Base-by-base conservation (phyloP, 2,888 invertebrate species). In the Autographa gamma region DNA sequence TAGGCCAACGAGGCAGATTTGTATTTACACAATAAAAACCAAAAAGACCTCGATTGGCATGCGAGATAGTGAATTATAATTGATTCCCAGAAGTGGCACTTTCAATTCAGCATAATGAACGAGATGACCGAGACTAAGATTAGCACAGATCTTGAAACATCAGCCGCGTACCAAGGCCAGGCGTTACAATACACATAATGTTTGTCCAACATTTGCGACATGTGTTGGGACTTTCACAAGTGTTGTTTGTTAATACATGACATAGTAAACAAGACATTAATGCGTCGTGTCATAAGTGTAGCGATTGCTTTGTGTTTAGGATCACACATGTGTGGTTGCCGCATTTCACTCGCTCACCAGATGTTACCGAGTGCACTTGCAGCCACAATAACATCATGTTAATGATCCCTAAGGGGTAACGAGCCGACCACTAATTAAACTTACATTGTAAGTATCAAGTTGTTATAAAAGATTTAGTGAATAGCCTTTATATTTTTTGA, bases 181-280 rank as follows among this genome's bases (percentile, higher is more conserved):
- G 9, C 52, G 73, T 63, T 13, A 65, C 43, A 61, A 56, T 61
- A 6, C 38, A 54, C 14, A 38, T 41, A 62, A 64, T 16, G 19
- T 59, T 62, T 63, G 56, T 48, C 58, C 43, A 62, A 16, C 11
- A 48, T 56, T 71, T 70, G 74, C 68, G 56, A n/a, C 62, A 70
- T 41, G 54, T 59, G 38, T 65, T 81, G 67, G 60, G 66, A 66
- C 41, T 74, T 82, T 72, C 77, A 79, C 71, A 79, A 76, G 67
- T 69, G 19, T 16, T 66, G 63, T 71, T 70, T 66, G 31, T 71
- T 11, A 34, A 5, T 34, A 34, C 2, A 38, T 38, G 25, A 38
- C 38, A 79, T 71, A 79, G 54, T 69, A 71, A 81, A 71, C 71
- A 67, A 73, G 61, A 54, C 14, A 66, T 74, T 66, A 69, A 70